phyloP scores from a whole-genome alignment of 1,140 invertebrate genomes.

The Aphis craccivora region DNA sequence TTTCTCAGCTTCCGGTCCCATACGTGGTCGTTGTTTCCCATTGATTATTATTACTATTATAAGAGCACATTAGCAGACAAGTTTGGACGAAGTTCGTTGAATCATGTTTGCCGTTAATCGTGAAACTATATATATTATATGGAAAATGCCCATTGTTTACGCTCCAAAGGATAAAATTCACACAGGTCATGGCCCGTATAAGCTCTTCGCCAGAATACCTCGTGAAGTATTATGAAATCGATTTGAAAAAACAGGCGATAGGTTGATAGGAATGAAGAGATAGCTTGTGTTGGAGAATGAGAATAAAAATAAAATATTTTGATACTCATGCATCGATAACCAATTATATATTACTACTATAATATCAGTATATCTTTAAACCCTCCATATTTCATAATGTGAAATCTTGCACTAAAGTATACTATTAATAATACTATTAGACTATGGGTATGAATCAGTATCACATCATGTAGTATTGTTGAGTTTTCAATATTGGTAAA shows the following conservation, averaged over 20 bases:
- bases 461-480: too few relatives aligned
- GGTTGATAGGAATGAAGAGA: not conserved
- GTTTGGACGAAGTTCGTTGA: conserved; percentile 11
- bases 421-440: too few relatives aligned
- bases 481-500: not conserved
- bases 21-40: not conserved
- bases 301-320: not conserved
- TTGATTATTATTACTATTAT: conserved; percentile 12
- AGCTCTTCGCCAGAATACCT: not conserved
- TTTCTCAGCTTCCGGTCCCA: not conserved
- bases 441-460: too few relatives aligned
- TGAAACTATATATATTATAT: conserved; percentile 15
- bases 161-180: conserved; percentile 17
- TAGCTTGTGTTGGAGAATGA: not conserved
- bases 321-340: not conserved
- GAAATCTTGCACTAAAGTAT: too few relatives aligned
- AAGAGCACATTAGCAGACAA: conserved; percentile 3
- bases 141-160: conserved; percentile 12
- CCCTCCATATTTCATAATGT: too few relatives aligned
- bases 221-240: conserved; percentile 1
- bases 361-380: not conserved
- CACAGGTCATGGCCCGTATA: not conserved
- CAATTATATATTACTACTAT: not conserved
- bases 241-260: not conserved
- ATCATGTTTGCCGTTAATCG: conserved; percentile 25